Evolutionary conservation across 2,888 invertebrate species (phyloP), one percentile per base, ranked within the genome.

Genomic region (Eupithecia vulgata): DNA sequence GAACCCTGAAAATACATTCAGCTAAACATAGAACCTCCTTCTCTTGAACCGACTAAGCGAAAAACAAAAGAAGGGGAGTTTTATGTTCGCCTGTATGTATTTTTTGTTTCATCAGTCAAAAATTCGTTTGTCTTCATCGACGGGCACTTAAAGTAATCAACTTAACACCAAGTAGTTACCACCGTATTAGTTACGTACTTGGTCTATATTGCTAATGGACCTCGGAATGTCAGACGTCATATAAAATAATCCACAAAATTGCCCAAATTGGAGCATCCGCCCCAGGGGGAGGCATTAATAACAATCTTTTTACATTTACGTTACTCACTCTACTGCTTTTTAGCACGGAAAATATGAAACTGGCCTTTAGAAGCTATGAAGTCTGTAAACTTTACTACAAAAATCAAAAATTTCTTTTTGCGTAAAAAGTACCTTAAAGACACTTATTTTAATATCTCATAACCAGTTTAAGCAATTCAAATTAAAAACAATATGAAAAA

Each of bases 261-360:
- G 52, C 59, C 30, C 52, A 68, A 75, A 75, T 70, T 75, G 72
- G 70, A 72, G 70, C 66, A 68, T 75, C 72, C 75, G 72, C 70
- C 59, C 45, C 52, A 65, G 65, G 35, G 62, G 62, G 35, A 40
- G 21, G 65, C 65, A 15, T 25, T 37, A 65, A 42, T 40, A 64
- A 35, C 64, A 74, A 66, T 71, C 35, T 67, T 71, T 74, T 61
- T 35, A 65, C 40, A 17, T 30, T 57, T 17, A 52, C 25, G 25
- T 15, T 61, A 45, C 45, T 69, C 21, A 69, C 45, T 69, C 37
- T 61, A 61, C 30, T 25, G 45, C 34, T 30, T 42, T 40, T 68
- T 17, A 30, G 59, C 59, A 68, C 59, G n/a, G 10, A 67, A 30
- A 34, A 12, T 35, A 48, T 67, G 17, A 34, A 48, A 8, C 0